phyloP scores from a whole-genome alignment of 1,140 invertebrate genomes.

The Bombus balteatus region DNA sequence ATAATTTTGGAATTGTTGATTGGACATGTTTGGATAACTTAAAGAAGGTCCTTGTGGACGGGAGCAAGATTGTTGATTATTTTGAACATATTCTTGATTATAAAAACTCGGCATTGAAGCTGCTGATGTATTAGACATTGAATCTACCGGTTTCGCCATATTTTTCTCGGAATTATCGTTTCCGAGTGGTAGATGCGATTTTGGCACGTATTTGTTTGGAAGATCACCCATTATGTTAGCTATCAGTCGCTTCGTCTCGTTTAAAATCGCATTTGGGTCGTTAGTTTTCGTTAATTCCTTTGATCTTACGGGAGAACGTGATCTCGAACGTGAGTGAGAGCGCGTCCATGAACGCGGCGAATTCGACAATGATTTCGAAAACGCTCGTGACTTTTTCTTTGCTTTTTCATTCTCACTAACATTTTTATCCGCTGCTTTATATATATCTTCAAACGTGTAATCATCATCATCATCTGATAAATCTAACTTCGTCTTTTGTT shows the following conservation, averaged over 20 bases:
- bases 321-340: conserved; percentile 72
- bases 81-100: conserved; percentile 55
- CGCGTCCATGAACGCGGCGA: conserved; percentile 76
- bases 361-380: conserved; percentile 66
- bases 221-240: conserved; percentile 86
- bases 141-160: conserved; percentile 31
- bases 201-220: conserved; percentile 79
- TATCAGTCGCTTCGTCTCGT: conserved; percentile 85
- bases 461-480: conserved; percentile 86
- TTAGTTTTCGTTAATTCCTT: conserved; percentile 72
- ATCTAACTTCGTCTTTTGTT: conserved; percentile 73
- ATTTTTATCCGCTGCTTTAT: conserved; percentile 86
- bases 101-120: conserved; percentile 51
- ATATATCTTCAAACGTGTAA: conserved; percentile 87
- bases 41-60: conserved; percentile 57
- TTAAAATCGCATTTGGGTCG: conserved; percentile 82
- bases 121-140: conserved; percentile 37
- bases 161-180: conserved; percentile 30
- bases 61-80: conserved; percentile 38
- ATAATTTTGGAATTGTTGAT: conserved; percentile 64
- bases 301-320: conserved; percentile 68
- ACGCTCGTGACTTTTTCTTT: conserved; percentile 70
- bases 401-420: conserved; percentile 83
- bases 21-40: conserved; percentile 61
- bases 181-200: conserved; percentile 63